Conservation (phyloP, 2,113 vertebrate genomes). For the Bubo bubo region DNA sequence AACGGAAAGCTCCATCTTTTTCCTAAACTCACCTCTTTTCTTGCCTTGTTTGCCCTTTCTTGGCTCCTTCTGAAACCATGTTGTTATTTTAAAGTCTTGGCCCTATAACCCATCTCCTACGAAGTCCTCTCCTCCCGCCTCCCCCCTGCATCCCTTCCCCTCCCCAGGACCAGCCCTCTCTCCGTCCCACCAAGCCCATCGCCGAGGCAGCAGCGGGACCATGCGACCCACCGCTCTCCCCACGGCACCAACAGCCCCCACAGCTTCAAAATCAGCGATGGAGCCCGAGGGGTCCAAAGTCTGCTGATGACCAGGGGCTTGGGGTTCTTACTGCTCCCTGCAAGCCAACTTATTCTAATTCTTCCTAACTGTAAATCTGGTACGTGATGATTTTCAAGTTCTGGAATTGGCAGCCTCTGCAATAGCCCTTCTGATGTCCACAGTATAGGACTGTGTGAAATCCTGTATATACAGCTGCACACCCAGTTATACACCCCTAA, state of each 20-base stretch:
- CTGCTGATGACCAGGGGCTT: fast-evolving
- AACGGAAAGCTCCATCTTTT: background rate
- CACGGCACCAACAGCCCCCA: background rate
- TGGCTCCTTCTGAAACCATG: background rate
- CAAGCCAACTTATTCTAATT: background rate
- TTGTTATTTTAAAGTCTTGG: background rate
- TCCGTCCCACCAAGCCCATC: background rate
- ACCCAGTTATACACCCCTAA: background rate
- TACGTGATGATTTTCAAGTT: background rate
- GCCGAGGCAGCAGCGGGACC: fast-evolving
- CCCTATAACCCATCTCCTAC: too few relatives aligned
- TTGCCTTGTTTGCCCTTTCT: background rate
- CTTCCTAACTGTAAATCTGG: background rate
- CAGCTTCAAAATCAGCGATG: background rate
- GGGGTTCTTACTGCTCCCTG: background rate
- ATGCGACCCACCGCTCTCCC: background rate
- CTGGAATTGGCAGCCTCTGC: background rate
- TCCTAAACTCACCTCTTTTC: background rate
- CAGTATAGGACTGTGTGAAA: fast-evolving
- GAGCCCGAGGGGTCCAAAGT: background rate
- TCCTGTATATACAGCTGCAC: fast-evolving
- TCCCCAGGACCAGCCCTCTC: background rate
- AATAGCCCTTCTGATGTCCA: background rate
- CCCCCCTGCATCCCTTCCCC: background rate
- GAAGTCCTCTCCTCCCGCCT: background rate